A percentile compares a stretch with the other conserved stretches of the same genome.
These are phyloP conservation scores for Lasioglossum vierecki DNA, from an alignment of 2,888 invertebrate genomes.

Conservation along the genomic window DNA sequence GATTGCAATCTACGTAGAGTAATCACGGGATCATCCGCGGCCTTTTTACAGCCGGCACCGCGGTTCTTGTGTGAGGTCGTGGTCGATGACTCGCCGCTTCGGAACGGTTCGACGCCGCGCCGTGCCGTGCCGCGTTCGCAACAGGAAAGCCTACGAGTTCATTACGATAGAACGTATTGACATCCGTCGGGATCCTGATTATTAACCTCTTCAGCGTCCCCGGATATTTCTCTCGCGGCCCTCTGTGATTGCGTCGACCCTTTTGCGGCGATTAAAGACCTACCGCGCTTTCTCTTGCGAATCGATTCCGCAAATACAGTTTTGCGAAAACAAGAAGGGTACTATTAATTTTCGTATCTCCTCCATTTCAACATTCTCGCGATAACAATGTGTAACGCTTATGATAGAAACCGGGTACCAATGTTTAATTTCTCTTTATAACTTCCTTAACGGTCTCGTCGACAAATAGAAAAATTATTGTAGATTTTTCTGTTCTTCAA, in stretches of 20 bases:
- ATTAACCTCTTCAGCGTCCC: background rate
- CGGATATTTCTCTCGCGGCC: background rate
- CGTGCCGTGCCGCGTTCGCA: background rate
- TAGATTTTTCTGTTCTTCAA: background rate
- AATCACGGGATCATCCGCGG: slow-evolving; percentile 58
- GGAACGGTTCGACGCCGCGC: slow-evolving; percentile 10
- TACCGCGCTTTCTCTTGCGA: background rate
- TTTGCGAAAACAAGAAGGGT: background rate
- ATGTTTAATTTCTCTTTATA: background rate
- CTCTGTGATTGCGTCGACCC: background rate
- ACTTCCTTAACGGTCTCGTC: background rate
- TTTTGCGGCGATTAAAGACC: background rate
- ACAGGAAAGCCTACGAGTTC: slow-evolving; percentile 16
- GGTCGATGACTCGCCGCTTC: slow-evolving; percentile 57
- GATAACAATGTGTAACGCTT: background rate
- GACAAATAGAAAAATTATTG: background rate
- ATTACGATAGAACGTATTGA: slow-evolving; percentile 12
- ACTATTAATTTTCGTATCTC: background rate
- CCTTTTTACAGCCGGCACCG: slow-evolving; percentile 39
- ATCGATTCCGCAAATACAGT: background rate
- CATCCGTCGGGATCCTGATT: background rate
- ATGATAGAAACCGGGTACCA: too few species aligned
- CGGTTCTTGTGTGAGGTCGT: slow-evolving; percentile 58
- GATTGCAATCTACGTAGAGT: slow-evolving; percentile 57
- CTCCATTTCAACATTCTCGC: background rate